Evolutionary conservation across 2,888 invertebrate species (phyloP), one percentile per base, ranked within the genome.

Genomic region (Drosophila paracracens): DNA sequence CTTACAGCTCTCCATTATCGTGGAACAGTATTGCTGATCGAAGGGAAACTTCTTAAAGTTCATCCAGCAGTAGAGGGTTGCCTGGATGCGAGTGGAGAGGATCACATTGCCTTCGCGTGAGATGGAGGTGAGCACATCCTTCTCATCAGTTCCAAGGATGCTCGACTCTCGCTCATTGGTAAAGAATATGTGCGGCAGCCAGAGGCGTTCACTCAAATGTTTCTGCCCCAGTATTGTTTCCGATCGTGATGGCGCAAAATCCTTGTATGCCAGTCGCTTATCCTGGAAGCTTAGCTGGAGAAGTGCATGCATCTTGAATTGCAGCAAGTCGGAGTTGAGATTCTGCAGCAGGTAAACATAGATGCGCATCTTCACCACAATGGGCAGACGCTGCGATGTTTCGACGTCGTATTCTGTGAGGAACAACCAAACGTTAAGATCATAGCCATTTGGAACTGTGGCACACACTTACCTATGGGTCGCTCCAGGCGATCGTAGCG

Each of bases 401-500:
- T 25, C 57, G 16, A 18, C 38, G 10, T 89, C 70, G 43, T 87
- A 89, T 36, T 73, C 82, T 82, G 38, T 0, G 0, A 3, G 6
- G 7, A 50, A 0, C 21, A 53, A 51, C 4, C 3, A 38, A 13
- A 7, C 21, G 11, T 63, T 52, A 51, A 8, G 11, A 58, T 58
- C 0, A 16, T 4, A 21, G 0, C 4, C 7, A 21, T 5, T 21
- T 4, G 8, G 2, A 31, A 21, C 21, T 4, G 10, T 13, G 27
- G 6, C 50, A 53, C 46, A 46, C 8, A 66, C 83, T 79, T 83
- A 88, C 92, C 87, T 61, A 92, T 90, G 38, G 92, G 92, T 40
- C 92, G 81, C 57, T 92, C 93, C 2, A 92, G 76, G 0, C 92
- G 92, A 87, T 92, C 92, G 51, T 92, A 92, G 58, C 92, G 92